Conservation (phyloP, 2,113 vertebrate species). For the Pelodiscus sinensis region DNA sequence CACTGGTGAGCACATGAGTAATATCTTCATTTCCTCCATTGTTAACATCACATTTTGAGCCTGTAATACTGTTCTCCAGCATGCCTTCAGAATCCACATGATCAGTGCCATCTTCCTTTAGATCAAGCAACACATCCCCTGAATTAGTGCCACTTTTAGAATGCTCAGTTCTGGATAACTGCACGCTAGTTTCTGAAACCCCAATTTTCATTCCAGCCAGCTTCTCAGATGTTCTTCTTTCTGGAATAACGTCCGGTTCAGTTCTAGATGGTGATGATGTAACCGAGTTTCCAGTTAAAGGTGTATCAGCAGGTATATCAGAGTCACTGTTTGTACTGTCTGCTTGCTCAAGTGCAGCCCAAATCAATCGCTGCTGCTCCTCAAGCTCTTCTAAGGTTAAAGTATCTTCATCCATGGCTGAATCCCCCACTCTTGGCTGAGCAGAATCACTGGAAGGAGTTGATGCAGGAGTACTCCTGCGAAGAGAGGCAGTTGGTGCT, state of each 20-base stretch:
- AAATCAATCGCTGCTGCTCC: constrained; percentile 93
- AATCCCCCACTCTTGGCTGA: constrained; percentile 67
- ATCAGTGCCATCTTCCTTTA: constrained; percentile 10
- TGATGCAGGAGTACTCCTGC: constrained; percentile 83
- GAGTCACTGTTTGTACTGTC: constrained; percentile 89
- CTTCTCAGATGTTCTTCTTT: constrained; percentile 45
- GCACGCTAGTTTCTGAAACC: neutral
- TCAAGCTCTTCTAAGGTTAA: constrained; percentile 95
- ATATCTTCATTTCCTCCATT: constrained; percentile 8
- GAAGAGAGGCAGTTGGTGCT: constrained; percentile 81
- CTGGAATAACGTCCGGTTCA: constrained; percentile 74
- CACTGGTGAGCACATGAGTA: neutral
- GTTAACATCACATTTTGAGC: neutral
- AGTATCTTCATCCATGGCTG: constrained; percentile 84
- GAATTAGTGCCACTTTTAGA: neutral
- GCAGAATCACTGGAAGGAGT: constrained; percentile 79
- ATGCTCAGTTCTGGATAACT: neutral
- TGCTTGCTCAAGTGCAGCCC: constrained; percentile 91
- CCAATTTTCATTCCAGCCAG: constrained; percentile 23
- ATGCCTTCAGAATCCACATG: neutral
- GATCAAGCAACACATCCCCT: neutral
- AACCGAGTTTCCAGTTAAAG: constrained; percentile 82
- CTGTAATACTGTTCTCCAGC: neutral
- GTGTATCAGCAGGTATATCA: constrained; percentile 83
- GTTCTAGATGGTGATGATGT: constrained; percentile 81